Conservation (phyloP, 2,888 invertebrate species). For the Standfussiana lucernea region DNA sequence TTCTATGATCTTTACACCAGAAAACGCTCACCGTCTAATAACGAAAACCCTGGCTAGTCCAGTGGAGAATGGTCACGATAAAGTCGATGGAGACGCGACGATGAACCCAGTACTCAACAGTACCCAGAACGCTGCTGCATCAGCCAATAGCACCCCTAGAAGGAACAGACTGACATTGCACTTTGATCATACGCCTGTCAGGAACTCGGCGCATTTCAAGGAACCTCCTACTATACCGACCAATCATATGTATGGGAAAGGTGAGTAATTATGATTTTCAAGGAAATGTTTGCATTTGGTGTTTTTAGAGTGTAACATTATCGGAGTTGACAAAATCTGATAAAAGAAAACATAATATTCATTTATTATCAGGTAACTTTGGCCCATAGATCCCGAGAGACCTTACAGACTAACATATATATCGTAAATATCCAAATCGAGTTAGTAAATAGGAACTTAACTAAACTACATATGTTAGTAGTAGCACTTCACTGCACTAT, state of each 20-base stretch:
- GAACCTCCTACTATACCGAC: conserved; percentile 91
- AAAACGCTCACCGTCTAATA: conserved; percentile 94
- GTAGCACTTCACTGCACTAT: too few species aligned
- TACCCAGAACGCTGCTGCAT: conserved; percentile 78
- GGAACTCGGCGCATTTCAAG: conserved; percentile 94
- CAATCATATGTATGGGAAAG: conserved; percentile 84
- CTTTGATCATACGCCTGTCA: conserved; percentile 92
- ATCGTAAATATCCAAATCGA: too few species aligned
- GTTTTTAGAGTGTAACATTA: neutral
- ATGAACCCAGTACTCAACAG: conserved; percentile 69
- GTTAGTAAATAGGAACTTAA: too few species aligned
- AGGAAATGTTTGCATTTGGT: neutral
- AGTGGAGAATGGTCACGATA: conserved; percentile 83
- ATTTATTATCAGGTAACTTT: too few species aligned
- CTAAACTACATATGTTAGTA: too few species aligned
- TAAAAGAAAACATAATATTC: too few species aligned
- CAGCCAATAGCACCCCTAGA: conserved; percentile 89
- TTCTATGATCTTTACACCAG: conserved; percentile 77
- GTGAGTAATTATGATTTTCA: conserved; percentile 69
- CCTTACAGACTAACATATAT: too few species aligned
- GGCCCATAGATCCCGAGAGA: too few species aligned
- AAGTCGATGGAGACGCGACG: conserved; percentile 80
- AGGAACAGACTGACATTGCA: conserved; percentile 93
- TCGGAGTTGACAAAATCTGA: neutral
- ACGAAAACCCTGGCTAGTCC: conserved; percentile 84